Evolutionary conservation across 2,797 vertebrate genomes (phyloP), one percentile per base, ranked within the genome.

Genomic region (Chiroxiphia lanceolata): DNA sequence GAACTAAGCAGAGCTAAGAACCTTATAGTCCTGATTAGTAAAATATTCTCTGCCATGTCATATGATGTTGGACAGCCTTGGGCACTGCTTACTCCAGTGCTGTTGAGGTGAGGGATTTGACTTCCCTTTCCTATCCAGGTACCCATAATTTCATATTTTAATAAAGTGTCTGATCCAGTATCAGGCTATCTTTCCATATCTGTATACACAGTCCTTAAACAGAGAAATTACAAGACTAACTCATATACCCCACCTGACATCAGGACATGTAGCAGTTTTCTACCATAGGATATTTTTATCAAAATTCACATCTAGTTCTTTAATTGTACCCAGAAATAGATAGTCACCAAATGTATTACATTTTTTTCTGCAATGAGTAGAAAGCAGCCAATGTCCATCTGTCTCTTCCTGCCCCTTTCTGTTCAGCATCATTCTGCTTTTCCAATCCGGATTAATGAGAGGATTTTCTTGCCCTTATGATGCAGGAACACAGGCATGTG

Each of bases 381-480:
- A 74, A 88, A 69, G 34, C 54, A 86, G 47, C 27, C 44, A 26
- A 2, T 11, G 64, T 80, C 86, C 91, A 89, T 94, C 95, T 96
- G 93, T 64, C 67, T 71, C 60, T 67, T 71, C 44, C 78, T 87
- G 72, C 34, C 38, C 53, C 31, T 74, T 75, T 33, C 64, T 56
- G 11, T 68, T 88, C 76, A 76, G 80, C 76, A 72, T 79, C 74
- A 68, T 27, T 53, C 67, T 89, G 90, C 34, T 85, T 91, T 86
- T 76, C 36, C 20, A 10, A 88, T 74, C 85, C 4, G 0, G 80
- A 88, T 94, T 95, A 94, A 82, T 13, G 21, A 79, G 42, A 83
- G 85, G 94, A 94, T 96, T 96, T 95, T 92, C 83, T 53, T 94
- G 70, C 71, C 83, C 51, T 91, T 36, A 19, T 79, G 89, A 76